Evolutionary conservation across 2,797 vertebrate species (phyloP).

Genomic region (Lindbergichthys nudifrons): DNA sequence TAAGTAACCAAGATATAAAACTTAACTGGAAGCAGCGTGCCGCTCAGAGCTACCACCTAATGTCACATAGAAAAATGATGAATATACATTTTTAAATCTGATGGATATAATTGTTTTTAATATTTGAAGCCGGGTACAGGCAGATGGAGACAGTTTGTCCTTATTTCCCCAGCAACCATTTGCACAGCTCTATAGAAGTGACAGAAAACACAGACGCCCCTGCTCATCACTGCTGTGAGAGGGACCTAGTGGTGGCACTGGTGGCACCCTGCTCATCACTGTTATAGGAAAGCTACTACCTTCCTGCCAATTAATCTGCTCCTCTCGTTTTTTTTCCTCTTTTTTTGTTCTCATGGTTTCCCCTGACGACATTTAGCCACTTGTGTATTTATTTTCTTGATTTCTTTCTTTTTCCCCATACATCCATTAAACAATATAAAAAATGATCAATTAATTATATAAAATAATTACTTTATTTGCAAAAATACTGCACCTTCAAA

Average conservation of each 20-base stretch:
- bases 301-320: background rate
- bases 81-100: background rate
- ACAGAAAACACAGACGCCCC: slow-evolving; percentile 17
- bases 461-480: too few relatives aligned
- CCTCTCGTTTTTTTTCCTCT: background rate
- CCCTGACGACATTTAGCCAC: background rate
- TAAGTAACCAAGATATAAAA: too few relatives aligned
- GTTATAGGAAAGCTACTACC: slow-evolving; percentile 55
- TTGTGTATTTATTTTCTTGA: too few relatives aligned
- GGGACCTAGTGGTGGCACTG: slow-evolving; percentile 2
- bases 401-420: too few relatives aligned
- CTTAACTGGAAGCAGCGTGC: too few relatives aligned
- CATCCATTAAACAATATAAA: too few relatives aligned
- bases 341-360: background rate
- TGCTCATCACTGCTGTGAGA: slow-evolving; percentile 16
- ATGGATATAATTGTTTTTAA: background rate
- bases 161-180: slow-evolving; percentile 15
- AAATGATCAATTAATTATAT: too few relatives aligned
- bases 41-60: background rate
- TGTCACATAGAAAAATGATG: background rate
- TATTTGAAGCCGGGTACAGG: background rate
- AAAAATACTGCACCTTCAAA: too few relatives aligned
- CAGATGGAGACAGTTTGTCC: slow-evolving; percentile 29
- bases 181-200: slow-evolving; percentile 1
- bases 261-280: slow-evolving; percentile 50